Base-by-base conservation (phyloP, 2,888 invertebrate species). In the Xanthorhoe designata region DNA sequence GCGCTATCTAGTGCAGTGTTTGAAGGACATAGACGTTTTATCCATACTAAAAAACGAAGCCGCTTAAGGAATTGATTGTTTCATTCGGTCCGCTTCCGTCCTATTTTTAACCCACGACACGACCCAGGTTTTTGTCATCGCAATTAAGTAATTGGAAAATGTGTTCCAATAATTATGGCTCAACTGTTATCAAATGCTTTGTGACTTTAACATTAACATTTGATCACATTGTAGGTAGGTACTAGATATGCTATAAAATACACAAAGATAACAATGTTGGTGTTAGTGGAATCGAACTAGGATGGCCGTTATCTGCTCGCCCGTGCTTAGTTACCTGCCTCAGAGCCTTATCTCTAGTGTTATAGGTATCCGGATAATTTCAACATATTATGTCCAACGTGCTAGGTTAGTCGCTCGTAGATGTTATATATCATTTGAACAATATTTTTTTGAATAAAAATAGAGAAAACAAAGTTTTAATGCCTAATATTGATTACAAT, bases 181-280 rank as follows among this genome's bases (percentile, higher is more conserved):
- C 5, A 32, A 32, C 32, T 13, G 10, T 42, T 13, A 42, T 42
- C 17, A 32, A 32, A 13, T 35, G 17, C 15, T 19, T 42, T 58
- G 35, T 18, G 49, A 50, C 32, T 58, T 49, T 18, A 35, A 53
- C 49, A 32, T 32, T 18, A 58, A 58, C 35, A 50, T 58, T 57
- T 13, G 35, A 35, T 32, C 32, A 32, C 57, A 58, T 50, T 57
- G 17, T 47, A 17, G 15, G 47, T 47, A 47, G n/a, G 2, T 24
- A 3, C 47, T 47, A 47, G 32, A 49, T 50, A 50, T 58, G 35
- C 49, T 49, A 58, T 58, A 58, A 35, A 58, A 18, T 54, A 54
- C 61, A 42, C 61, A 56, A 19, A 57, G 51, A 63, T 63, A 63
- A 53, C 32, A 58, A 3, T 32, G 52, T 63, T 57, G 6, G 32